Conservation (phyloP, 1,140 invertebrate species). For the Scaptomyza montana region DNA sequence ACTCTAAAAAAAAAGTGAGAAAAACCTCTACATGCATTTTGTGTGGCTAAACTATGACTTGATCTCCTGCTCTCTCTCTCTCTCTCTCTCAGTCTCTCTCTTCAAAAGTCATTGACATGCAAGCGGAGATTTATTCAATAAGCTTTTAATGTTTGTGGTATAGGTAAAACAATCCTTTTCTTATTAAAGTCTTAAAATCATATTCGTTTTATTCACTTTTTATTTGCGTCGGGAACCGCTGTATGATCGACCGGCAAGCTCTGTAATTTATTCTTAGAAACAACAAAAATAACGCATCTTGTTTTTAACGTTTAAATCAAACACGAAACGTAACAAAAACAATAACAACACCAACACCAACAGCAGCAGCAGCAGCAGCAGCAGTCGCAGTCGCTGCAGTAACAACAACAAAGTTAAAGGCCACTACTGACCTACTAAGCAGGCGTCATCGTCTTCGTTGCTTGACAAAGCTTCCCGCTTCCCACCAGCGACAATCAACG, state of each 20-base stretch:
- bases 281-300: conserved; percentile 26
- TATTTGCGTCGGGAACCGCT: conserved; percentile 11
- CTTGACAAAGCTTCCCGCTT: conserved; percentile 49
- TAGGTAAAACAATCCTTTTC: no score
- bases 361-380: no score
- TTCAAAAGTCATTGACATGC: not conserved
- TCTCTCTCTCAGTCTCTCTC: not conserved
- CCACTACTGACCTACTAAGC: conserved; percentile 83
- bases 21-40: not conserved
- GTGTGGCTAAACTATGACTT: conserved; percentile 1
- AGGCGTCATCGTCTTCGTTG: conserved; percentile 43
- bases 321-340: conserved; percentile 25
- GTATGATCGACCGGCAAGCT: not conserved
- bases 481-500: conserved; percentile 40
- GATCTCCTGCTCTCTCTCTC: not conserved
- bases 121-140: not conserved
- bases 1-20: not conserved
- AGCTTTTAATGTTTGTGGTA: not conserved
- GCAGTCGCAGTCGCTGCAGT: conserved; percentile 35
- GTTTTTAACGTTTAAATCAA: conserved; percentile 38
- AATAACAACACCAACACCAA: conserved; percentile 21
- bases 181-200: no score
- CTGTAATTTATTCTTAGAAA: conserved; percentile 4
- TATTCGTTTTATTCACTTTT: not conserved
- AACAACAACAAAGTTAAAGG: conserved; percentile 63